phyloP scores from a whole-genome alignment of 2,797 vertebrate species.

The Microctenopoma steveboyesi region DNA sequence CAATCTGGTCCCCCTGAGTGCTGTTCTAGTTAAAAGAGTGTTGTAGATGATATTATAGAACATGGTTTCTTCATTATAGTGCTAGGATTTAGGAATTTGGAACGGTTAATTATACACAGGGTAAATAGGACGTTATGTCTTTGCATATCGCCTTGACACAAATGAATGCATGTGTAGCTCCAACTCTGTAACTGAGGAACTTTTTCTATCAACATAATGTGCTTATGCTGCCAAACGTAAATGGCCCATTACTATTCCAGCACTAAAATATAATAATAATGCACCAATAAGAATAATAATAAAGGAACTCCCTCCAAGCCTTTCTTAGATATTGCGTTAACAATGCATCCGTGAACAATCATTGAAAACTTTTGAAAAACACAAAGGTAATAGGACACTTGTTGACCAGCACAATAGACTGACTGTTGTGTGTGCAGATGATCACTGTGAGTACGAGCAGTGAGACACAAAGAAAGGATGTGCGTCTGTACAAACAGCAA shows the following conservation, averaged over 20 bases:
- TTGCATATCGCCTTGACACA: conserved; percentile 53
- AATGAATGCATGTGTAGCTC: background rate
- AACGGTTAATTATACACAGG: conserved; percentile 57
- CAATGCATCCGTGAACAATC: too few relatives aligned
- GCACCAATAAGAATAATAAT: too few relatives aligned
- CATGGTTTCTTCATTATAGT: conserved; percentile 28
- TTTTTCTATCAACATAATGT: too few relatives aligned
- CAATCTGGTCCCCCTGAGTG: conserved; percentile 67
- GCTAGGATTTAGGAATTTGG: conserved; percentile 55
- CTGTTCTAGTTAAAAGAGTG: conserved; percentile 70
- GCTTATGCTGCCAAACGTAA: background rate
- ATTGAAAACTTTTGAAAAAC: too few relatives aligned
- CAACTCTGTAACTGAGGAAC: background rate
- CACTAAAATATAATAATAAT: too few relatives aligned
- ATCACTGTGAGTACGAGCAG: too few relatives aligned
- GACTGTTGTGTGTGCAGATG: too few relatives aligned
- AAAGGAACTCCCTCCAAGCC: too few relatives aligned
- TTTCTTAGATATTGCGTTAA: too few relatives aligned
- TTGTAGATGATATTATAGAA: conserved; percentile 19
- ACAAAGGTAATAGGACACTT: too few relatives aligned
- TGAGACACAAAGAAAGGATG: too few relatives aligned
- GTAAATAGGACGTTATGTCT: conserved; percentile 60
- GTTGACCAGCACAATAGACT: too few relatives aligned
- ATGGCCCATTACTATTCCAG: background rate
- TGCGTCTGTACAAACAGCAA: background rate